phyloP scores from a whole-genome alignment of 2,888 invertebrate species.

The Hecatera dysodea region DNA sequence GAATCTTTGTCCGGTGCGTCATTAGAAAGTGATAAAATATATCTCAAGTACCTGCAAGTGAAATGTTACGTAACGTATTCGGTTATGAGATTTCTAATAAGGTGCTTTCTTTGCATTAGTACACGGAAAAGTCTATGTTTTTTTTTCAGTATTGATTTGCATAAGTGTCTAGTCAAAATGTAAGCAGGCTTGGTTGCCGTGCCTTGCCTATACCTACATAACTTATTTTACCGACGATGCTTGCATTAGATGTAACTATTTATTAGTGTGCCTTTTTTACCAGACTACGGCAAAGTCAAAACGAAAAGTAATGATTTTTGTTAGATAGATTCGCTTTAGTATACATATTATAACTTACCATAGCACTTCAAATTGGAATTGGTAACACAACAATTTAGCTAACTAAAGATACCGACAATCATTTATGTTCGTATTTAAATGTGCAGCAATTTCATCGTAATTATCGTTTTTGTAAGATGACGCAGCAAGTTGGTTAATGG shows the following conservation, averaged over 20 bases:
- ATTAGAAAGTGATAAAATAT: slow-evolving; percentile 75
- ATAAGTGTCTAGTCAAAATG: slow-evolving; percentile 11
- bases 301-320: no score
- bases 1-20: slow-evolving; percentile 65
- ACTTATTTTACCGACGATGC: not conserved
- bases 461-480: slow-evolving; percentile 20
- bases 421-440: slow-evolving; percentile 18
- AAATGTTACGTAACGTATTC: slow-evolving; percentile 56
- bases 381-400: not conserved
- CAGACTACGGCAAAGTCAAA: no score
- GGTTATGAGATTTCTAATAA: slow-evolving; percentile 60
- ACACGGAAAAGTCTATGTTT: slow-evolving; percentile 3
- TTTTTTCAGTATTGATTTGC: slow-evolving; percentile 24
- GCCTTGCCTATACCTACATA: no score
- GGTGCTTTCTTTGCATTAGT: slow-evolving; percentile 52
- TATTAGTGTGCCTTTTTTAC: no score
- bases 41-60: slow-evolving; percentile 60
- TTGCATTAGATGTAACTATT: not conserved
- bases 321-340: no score
- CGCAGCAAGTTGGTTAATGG: slow-evolving; percentile 10
- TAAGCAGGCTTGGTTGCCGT: not conserved
- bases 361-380: not conserved
- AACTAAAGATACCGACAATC: not conserved
- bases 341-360: no score
- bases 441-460: not conserved